phyloP scores from a whole-genome alignment of 2,113 vertebrate species.

The Uropsilus gracilis region DNA sequence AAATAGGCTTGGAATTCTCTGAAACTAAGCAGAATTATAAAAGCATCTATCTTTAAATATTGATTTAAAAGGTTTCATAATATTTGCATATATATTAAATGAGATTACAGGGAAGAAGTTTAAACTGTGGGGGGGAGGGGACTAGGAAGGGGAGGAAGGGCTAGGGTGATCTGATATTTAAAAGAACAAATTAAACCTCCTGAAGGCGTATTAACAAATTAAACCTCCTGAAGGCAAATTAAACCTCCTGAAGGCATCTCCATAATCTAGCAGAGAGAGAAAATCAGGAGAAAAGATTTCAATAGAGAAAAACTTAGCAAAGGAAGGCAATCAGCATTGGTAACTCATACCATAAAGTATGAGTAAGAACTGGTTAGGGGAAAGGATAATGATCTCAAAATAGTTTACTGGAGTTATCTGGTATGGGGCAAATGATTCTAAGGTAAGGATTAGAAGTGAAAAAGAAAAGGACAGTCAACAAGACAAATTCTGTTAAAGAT shows the following conservation, averaged over 20 bases:
- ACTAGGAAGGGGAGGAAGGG: too few species aligned
- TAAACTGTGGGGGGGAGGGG: not conserved
- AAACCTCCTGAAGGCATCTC: not conserved
- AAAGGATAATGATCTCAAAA: not conserved
- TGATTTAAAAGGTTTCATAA: too few species aligned
- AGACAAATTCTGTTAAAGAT: not conserved
- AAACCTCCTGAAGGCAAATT: not conserved
- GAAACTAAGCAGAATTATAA: constrained; percentile 11
- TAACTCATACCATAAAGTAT: not conserved
- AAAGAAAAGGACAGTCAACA: not conserved
- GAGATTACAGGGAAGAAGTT: not conserved
- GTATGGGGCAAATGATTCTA: not conserved
- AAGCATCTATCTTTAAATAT: too few species aligned
- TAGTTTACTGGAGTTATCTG: not conserved
- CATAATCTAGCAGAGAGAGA: too few species aligned
- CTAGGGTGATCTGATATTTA: not conserved
- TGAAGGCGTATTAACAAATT: not conserved
- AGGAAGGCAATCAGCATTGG: not conserved
- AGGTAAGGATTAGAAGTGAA: not conserved
- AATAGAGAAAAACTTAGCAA: not conserved
- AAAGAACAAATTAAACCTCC: not conserved
- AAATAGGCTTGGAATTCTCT: not conserved
- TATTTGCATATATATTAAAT: not conserved
- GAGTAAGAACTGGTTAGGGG: not conserved
- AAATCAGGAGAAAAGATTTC: not conserved